Evolutionary conservation across 2,888 invertebrate species (phyloP), one percentile per base, ranked within the genome.

Genomic region (Nomada hirtipes): DNA sequence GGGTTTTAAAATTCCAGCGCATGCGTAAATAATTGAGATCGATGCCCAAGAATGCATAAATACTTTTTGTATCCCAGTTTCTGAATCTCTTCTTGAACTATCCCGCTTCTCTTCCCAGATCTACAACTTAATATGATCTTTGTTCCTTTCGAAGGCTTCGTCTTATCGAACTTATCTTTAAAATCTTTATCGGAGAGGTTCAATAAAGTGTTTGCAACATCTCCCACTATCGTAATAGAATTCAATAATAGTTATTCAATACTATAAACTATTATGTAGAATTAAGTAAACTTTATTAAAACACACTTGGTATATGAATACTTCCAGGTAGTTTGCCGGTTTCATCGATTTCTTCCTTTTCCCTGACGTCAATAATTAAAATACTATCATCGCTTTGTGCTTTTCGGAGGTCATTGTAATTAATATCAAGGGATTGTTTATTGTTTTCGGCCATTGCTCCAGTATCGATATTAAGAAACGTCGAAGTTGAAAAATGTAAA

Each of bases 321-420:
- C 97, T 97, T 73, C 96, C 96, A 53, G 97, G 97, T 79, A 97
- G 95, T 89, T 95, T 94, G 3, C 97, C 97, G 86, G 96, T 95
- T 91, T 97, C 96, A 82, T 95, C 93, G 13, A 97, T 92, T 94
- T 97, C 97, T 15, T 95, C 93, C 47, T 97, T 96, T 91, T 97
- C 97, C 85, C 97, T 95, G 0, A 97, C 97, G 94, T 97, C 97
- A 81, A 98, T 95, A 42, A 97, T 95, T 20, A 96, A 89, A 75
- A 95, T 95, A 67, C 93, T 93, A 18, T 94, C 91, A 72, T 95
- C 94, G 63, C 94, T 93, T 73, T 95, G 91, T 23, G 94, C 93
- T 87, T 95, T 94, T 47, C 90, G 36, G 74, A 92, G 50, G 15
- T 89, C 90, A n/a, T 91, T 81, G 72, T 92, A 93, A 85, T 87